phyloP scores from a whole-genome alignment of 2,888 invertebrate genomes.

The Leptopilina drosophilae region DNA sequence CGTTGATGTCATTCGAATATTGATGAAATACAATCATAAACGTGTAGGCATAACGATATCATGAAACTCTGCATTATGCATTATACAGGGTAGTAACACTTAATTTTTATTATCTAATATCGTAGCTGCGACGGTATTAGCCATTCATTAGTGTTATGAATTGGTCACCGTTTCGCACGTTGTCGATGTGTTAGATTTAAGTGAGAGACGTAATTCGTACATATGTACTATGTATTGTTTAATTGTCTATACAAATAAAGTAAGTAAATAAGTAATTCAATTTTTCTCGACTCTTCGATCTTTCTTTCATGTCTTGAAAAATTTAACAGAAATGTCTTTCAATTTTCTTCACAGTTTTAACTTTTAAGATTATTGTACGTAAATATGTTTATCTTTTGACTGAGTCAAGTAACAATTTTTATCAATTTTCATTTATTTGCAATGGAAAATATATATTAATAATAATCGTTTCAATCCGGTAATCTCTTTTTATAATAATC shows the following conservation, averaged over 20 bases:
- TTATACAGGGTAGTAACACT: constrained; percentile 74
- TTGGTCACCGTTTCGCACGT: constrained; percentile 59
- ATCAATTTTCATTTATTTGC: too few species aligned
- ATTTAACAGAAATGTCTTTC: neutral
- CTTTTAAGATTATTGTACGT: too few species aligned
- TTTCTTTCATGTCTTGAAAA: neutral
- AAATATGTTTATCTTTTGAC: too few species aligned
- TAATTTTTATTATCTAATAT: constrained; percentile 70
- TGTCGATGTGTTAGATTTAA: constrained; percentile 74
- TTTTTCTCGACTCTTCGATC: neutral
- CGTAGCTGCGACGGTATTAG: constrained; percentile 61
- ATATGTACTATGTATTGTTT: constrained; percentile 71
- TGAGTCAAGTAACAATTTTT: too few species aligned
- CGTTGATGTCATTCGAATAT: constrained; percentile 65
- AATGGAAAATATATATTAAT: too few species aligned
- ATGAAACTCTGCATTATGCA: constrained; percentile 69
- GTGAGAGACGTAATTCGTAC: constrained; percentile 69
- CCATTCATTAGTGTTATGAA: constrained; percentile 48
- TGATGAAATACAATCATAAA: constrained; percentile 58
- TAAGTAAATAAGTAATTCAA: constrained; percentile 53
- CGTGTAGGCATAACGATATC: constrained; percentile 30
- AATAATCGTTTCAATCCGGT: too few species aligned
- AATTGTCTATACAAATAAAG: constrained; percentile 69
- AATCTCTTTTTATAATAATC: too few species aligned
- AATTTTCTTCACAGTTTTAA: too few species aligned